Base-by-base conservation (phyloP, 2,113 vertebrate genomes). In the Talpa occidentalis region DNA sequence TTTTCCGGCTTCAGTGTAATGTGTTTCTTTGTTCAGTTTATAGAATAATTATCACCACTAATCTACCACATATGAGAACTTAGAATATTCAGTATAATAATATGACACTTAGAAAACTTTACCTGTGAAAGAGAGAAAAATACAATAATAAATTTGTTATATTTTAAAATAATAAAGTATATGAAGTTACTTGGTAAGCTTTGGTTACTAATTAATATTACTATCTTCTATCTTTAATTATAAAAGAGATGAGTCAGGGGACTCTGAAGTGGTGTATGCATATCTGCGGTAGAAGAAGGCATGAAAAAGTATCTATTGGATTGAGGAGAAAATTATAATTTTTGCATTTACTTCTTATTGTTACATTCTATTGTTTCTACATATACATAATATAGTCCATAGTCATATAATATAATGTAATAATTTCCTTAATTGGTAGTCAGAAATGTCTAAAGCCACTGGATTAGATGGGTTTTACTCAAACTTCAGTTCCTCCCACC, bases 281-380 rank as follows among this genome's bases (percentile, higher is more conserved):
- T 52, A 69, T 11, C 17, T 60, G 62, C 40, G 28, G 59, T 3
- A 16, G 47, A 30, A 67, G 9, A 30, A 59, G 1, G 19, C 1
- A 12, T 70, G 6, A 47, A 47, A 83, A 84, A 47, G 0, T 0
- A 52, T 67, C 26, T 49, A 89, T 5, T 70, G 5, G 19, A 0
- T 42, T 84, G 88, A 56, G 37, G 44, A 32, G 49, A 84, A 80
- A 59, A 22, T 11, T 11, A 62, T 1, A 44, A 44, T 40, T 88
- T 86, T 86, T 10, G 21, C 28, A 70, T 66, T 89, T 80, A 74
- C 10, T 73, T 88, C 77, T 85, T 85, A 85, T 74, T 44, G 52
- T 91, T 22, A 47, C 2, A 42, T 54, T 85, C 5, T 64, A 78
- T 10, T 30, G 3, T 42, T 3, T 62, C 40, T 54, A 54, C 91